Percentiles rank a stretch among this genome's conserved stretches.
Conservation (phyloP, 1,140 invertebrate species). For the Holcopasites calliopsidis region DNA sequence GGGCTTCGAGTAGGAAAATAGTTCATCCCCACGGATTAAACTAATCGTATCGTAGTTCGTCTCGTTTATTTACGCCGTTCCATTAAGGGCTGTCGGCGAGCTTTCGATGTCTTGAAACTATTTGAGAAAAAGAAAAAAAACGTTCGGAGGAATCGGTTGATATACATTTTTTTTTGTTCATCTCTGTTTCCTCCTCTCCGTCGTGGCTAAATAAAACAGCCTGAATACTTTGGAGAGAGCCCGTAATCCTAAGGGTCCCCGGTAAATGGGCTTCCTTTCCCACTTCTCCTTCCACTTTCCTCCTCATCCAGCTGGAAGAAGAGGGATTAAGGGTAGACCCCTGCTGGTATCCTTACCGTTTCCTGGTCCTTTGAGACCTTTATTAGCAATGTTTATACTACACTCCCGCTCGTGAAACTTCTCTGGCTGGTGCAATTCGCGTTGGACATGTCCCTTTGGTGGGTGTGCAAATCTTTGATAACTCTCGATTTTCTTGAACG, state of each 20-base stretch:
- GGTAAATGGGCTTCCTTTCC: not conserved
- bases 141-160: too few relatives aligned
- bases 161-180: too few relatives aligned
- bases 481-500: not conserved
- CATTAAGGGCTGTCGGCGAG: not conserved
- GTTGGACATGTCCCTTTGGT: not conserved
- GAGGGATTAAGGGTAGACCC: slow-evolving; percentile 39
- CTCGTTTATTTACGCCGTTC: slow-evolving; percentile 14
- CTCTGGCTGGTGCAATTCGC: not conserved
- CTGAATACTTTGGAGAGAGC: slow-evolving; percentile 25
- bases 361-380: slow-evolving; percentile 16
- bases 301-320: slow-evolving; percentile 38
- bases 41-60: not conserved
- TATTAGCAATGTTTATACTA: slow-evolving; percentile 45
- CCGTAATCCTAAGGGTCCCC: slow-evolving; percentile 37
- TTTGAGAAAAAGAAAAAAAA: too few relatives aligned
- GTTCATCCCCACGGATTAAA: not conserved
- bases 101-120: not conserved
- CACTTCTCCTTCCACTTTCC: not conserved
- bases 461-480: not conserved
- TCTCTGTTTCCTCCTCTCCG: too few relatives aligned
- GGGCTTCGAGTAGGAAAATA: slow-evolving; percentile 1
- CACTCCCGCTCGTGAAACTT: slow-evolving; percentile 29
- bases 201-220: slow-evolving; percentile 24
- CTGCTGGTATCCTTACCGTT: slow-evolving; percentile 24